Evolutionary conservation across 1,140 invertebrate species (phyloP).

Genomic region (Platyscapa corneri): DNA sequence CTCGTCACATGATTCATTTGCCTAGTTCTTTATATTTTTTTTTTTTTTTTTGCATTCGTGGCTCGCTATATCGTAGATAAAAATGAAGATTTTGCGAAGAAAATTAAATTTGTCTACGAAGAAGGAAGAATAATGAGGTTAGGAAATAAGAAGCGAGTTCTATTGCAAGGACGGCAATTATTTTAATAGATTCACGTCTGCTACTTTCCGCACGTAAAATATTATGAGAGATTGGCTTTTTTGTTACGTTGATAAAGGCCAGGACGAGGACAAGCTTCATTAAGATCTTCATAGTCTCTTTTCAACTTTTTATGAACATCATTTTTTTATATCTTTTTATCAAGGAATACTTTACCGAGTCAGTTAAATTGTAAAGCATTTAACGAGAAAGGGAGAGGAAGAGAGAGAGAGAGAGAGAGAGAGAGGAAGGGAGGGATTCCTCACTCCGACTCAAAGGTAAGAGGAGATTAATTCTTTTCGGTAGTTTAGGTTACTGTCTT

Average conservation of each 20-base stretch:
- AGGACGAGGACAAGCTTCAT: slow-evolving; percentile 31
- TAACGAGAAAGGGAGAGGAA: neutral
- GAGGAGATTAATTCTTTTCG: neutral
- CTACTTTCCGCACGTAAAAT: slow-evolving; percentile 1
- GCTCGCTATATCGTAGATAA: neutral
- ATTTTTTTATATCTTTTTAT: slow-evolving; percentile 21
- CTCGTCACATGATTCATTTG: slow-evolving; percentile 13
- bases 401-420: neutral
- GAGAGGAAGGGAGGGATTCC: too few species aligned
- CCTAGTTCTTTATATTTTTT: neutral
- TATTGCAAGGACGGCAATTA: slow-evolving; percentile 24
- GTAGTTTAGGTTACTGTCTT: neutral
- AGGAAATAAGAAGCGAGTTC: neutral
- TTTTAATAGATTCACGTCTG: slow-evolving; percentile 37
- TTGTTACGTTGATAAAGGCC: slow-evolving; percentile 27
- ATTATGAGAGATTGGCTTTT: slow-evolving; percentile 32
- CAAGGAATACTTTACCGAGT: neutral
- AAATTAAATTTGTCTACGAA: slow-evolving; percentile 32
- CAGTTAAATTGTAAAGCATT: slow-evolving; percentile 24
- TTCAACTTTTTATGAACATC: slow-evolving; percentile 22
- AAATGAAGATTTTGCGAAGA: neutral
- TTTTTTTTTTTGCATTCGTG: neutral
- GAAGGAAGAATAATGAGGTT: slow-evolving; percentile 14
- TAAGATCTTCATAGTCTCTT: slow-evolving; percentile 21
- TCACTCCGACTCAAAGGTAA: neutral